Conservation (phyloP, 2,888 invertebrate genomes). For the Pandemis corylana region DNA sequence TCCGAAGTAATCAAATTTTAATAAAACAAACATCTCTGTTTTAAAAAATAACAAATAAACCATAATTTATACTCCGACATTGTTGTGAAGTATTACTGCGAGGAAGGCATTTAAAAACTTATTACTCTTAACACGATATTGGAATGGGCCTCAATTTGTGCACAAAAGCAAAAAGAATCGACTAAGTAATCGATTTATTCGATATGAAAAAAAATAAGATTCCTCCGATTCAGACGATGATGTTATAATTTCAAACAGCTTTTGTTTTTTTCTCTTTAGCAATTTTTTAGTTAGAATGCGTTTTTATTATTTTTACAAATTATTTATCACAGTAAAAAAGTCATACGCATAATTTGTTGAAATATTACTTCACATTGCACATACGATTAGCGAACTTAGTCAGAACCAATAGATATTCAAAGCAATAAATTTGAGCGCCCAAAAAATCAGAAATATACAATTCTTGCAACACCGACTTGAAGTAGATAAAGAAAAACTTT, state of each 20-base stretch:
- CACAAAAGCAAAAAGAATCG: constrained; percentile 56
- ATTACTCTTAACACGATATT: constrained; percentile 70
- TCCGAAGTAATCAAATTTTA: not conserved
- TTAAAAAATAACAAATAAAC: not conserved
- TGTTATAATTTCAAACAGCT: not conserved
- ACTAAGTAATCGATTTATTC: constrained; percentile 60
- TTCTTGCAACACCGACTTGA: no score
- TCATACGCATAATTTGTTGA: no score
- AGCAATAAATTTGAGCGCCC: no score
- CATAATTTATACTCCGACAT: constrained; percentile 45
- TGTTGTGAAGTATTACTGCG: constrained; percentile 61
- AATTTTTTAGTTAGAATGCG: no score
- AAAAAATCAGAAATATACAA: no score
- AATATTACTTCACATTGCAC: no score
- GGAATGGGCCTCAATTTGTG: constrained; percentile 64
- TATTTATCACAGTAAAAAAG: no score
- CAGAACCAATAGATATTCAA: no score
- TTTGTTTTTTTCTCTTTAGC: not conserved
- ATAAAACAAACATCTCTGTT: not conserved
- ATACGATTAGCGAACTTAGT: no score
- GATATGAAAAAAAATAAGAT: constrained; percentile 23
- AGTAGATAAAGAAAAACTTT: no score
- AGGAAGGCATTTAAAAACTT: constrained; percentile 70
- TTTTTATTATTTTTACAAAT: no score
- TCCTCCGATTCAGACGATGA: not conserved